Conservation (phyloP, 1,140 invertebrate genomes). For the Colletes latitarsis region DNA sequence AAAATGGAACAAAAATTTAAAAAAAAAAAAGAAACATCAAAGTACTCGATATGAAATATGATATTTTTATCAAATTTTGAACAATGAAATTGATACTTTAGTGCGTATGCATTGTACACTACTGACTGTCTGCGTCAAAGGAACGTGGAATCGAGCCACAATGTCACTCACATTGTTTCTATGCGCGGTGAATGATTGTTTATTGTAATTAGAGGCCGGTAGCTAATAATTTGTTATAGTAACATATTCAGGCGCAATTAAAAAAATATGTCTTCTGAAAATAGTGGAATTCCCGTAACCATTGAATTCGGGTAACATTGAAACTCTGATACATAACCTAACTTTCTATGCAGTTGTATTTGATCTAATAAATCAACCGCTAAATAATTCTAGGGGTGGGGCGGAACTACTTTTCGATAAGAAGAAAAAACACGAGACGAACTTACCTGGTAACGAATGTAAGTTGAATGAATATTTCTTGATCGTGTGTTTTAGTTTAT, state of each 20-base stretch:
- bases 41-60: not conserved
- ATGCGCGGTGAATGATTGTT: constrained; percentile 10
- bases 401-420: constrained; percentile 94
- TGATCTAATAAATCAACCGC: not conserved
- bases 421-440: constrained; percentile 87
- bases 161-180: constrained; percentile 33
- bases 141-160: constrained; percentile 31
- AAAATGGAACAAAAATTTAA: not conserved
- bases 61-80: not conserved
- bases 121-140: constrained; percentile 2
- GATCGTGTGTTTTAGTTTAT: not conserved
- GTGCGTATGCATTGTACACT: not conserved
- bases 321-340: constrained; percentile 8
- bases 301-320: constrained; percentile 73
- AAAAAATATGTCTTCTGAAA: constrained; percentile 41
- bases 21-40: not conserved
- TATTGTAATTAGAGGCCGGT: constrained; percentile 3
- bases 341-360: not conserved
- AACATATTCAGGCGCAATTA: not conserved
- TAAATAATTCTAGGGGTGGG: constrained; percentile 87
- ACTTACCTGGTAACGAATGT: constrained; percentile 83
- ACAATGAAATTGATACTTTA: not conserved
- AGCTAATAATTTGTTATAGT: not conserved
- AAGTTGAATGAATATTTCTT: constrained; percentile 59
- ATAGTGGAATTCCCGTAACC: constrained; percentile 53